Evolutionary conservation across 92 coral and sea anemone genomes (phyloP).

Genomic region (Bergia sp.): DNA sequence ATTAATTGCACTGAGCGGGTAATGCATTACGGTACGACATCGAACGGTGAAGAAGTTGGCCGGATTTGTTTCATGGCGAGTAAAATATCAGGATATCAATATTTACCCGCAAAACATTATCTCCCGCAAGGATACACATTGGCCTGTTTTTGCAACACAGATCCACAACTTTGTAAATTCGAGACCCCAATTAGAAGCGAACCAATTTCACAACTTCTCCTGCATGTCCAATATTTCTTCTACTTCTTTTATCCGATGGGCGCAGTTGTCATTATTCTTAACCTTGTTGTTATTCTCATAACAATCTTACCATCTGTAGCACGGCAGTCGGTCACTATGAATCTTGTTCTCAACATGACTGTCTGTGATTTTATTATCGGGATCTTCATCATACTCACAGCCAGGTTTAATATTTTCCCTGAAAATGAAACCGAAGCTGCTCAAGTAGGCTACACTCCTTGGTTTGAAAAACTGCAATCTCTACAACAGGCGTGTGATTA

Average conservation of each 20-base stretch:
- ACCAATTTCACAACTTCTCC: not conserved
- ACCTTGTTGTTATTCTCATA: constrained; percentile 11
- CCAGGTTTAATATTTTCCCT: constrained; percentile 26
- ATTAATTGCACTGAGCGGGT: not conserved
- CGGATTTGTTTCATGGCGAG: not conserved
- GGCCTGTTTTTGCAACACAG: constrained; percentile 11
- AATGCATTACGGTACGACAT: constrained; percentile 23
- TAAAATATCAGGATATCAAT: not conserved
- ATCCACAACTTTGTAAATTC: not conserved
- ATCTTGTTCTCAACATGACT: constrained; percentile 29
- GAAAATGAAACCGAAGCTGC: not conserved
- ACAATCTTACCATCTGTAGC: not conserved
- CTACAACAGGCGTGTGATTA: not conserved
- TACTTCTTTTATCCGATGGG: constrained; percentile 24
- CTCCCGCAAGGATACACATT: constrained; percentile 19
- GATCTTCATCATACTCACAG: constrained; percentile 7
- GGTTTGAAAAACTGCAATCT: not conserved
- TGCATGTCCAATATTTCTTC: not conserved
- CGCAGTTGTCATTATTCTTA: not conserved
- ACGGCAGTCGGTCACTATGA: constrained; percentile 31
- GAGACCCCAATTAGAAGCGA: not conserved
- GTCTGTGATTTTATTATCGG: constrained; percentile 34
- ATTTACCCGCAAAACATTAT: not conserved
- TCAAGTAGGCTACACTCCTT: not conserved
- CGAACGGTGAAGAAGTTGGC: not conserved